Evolutionary conservation across 2,888 invertebrate genomes (phyloP).

Genomic region (Dicyrtomina minuta): DNA sequence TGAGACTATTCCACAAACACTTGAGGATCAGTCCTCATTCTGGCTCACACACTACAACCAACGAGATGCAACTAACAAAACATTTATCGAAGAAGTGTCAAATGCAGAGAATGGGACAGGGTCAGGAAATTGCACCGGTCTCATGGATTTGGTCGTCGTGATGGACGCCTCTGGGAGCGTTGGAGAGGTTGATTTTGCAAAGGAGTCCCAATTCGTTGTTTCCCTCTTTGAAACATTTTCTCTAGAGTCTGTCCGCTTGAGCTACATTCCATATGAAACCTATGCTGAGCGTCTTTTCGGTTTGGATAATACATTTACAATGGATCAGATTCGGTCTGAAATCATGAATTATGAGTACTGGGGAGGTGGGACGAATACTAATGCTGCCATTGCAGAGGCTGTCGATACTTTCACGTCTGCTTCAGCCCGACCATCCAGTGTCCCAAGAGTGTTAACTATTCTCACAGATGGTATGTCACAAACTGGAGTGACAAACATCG

Average conservation of each 20-base stretch:
- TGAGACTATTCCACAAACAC: not conserved
- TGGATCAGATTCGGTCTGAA: not conserved
- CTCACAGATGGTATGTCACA: constrained; percentile 4
- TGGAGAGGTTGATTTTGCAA: not conserved
- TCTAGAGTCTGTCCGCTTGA: not conserved
- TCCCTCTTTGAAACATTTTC: not conserved
- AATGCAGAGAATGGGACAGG: constrained; percentile 2
- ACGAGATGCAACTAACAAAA: not conserved
- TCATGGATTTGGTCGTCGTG: constrained; percentile 12
- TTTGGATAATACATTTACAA: not conserved
- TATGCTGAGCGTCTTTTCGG: not conserved
- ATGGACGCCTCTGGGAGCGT: constrained; percentile 12
- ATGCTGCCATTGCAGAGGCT: constrained; percentile 2
- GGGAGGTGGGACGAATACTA: constrained; percentile 12
- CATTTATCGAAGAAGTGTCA: not conserved
- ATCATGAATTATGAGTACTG: not conserved
- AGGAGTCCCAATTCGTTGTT: not conserved
- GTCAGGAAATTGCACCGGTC: not conserved
- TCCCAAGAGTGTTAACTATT: constrained; percentile 2
- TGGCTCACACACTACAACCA: constrained; percentile 18
- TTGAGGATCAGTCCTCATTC: not conserved
- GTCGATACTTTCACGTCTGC: not conserved
- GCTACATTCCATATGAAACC: not conserved
- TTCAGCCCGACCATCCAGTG: not conserved
- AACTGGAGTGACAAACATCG: not conserved